A percentile compares a stretch with the other conserved stretches of the same genome.
Evolutionary conservation across 2,113 vertebrate genomes (phyloP).

Genomic region (Butastur rufipennis): DNA sequence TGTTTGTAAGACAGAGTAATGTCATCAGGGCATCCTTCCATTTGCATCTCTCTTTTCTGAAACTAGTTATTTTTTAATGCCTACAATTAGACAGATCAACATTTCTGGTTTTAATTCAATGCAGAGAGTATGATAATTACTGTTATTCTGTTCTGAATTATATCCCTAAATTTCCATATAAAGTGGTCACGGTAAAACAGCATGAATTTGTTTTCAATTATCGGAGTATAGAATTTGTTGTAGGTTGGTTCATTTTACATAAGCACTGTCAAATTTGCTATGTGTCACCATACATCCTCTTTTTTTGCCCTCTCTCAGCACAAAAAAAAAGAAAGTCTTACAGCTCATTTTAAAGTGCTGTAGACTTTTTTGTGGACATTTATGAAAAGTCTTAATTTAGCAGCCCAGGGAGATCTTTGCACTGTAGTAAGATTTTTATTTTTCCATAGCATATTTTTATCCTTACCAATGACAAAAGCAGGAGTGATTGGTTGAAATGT

Average conservation of each 20-base stretch:
- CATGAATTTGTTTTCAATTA: conserved; percentile 67
- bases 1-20: background rate
- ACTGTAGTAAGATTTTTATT: background rate
- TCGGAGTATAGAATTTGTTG: conserved; percentile 34
- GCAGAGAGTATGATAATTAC: conserved; percentile 49
- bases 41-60: conserved; percentile 21
- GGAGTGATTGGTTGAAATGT: background rate
- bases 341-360: background rate
- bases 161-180: conserved; percentile 56
- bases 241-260: conserved; percentile 53
- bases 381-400: conserved; percentile 15
- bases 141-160: conserved; percentile 61
- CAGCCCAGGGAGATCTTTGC: background rate
- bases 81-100: conserved; percentile 55
- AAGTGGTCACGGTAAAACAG: conserved; percentile 60
- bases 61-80: conserved; percentile 40
- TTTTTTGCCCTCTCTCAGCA: background rate
- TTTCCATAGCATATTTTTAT: background rate
- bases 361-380: background rate
- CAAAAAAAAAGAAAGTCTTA: background rate
- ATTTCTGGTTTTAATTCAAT: conserved; percentile 61
- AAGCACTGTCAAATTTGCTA: conserved; percentile 56
- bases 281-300: conserved; percentile 3
- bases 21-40: background rate
- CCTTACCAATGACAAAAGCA: background rate